Evolutionary conservation across 1,140 invertebrate genomes (phyloP), one percentile per base, ranked within the genome.

Genomic region (Neodiprion fabricii): DNA sequence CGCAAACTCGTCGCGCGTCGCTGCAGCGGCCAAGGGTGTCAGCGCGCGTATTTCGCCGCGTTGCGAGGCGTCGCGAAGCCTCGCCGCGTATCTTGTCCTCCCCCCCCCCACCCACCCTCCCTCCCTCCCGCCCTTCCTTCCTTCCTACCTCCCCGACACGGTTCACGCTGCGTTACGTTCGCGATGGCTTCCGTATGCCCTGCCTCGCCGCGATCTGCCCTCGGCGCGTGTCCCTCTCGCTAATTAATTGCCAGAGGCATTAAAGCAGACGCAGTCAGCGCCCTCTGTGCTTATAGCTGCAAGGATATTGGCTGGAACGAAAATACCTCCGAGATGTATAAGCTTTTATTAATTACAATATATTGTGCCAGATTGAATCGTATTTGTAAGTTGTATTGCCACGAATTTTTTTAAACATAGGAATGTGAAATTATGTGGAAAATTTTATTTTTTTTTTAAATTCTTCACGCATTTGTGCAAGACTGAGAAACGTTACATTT

Each of bases 31-130:
- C 77, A 78, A 79, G 75, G 78, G 75, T 80, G 75, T 74, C 74
- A 75, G 76, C 71, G 76, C 66, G 74, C 74, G 79, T 21, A 65
- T 65, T 21, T 21, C 61, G 7, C 17, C 61, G 12, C 3, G 61
- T 3, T 65, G 78, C 72, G 78, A 76, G 75, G 79, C 78, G 66
- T 78, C 80, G 75, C 82, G 81, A 79, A 80, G 81, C 81, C 81
- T 80, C 83, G 80, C 82, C 84, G 84, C 81, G 81, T 83, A 85
- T 84, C 84, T 85, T 75, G 78, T 80, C 61, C 61, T 7, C 74
- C 72, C 74, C 75, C 75, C 72, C 77, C 61, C 4, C 21, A 1
- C 14, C 7, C 61, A 1, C 1, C 61, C 74, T 77, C 83, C 8
- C 69, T 17, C 48, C 67, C 65, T 48, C 67, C 61, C 48, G 75